Base-by-base conservation (phyloP, 2,888 invertebrate species). In the Drosophila sordidula region DNA sequence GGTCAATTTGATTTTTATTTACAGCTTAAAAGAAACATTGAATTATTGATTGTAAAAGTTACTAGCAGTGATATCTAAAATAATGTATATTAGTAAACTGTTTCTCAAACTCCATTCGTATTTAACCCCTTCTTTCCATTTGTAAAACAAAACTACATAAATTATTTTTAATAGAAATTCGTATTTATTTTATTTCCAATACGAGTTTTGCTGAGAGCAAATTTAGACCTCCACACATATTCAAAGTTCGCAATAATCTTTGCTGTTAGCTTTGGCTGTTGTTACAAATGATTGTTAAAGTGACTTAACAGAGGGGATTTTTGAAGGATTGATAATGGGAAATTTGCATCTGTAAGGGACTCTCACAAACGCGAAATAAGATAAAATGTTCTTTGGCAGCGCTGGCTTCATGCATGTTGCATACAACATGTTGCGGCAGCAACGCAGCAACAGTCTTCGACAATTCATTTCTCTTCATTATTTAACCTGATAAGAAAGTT, bases 261-360 rank as follows among this genome's bases (percentile, higher is more conserved):
- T 51, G 39, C 9, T 14, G n/a, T 18, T 5, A 52, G 16, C n/a
- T 2, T 6, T 3, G 16, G 5, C 14, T 12, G 49, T 34, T 49
- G 14, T 49, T 36, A 12, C 6, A n/a, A 25, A 25, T 4, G n/a
- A 11, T 36, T 38, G 14, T n/a, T 5, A 9, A 18, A 12, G 5
- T 4, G n/a, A 3, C 6, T 16, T 1, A 34, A 42, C 42, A 42
- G 41, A 6, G 25, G 12, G 8, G 4, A 18, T 18, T 6, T 34
- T 58, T 52, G 34, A 42, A 0, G 25, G 29, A 54, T 12, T 12
- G 4, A 44, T 16, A 63, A 0, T 8, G 64, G 63, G 63, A 63
- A 63, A 44, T 63, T 49, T 11, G 39, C 16, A 4, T 11, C 25
- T 12, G 12, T 42, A 8, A 4, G 9, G 29, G 29, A 29, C 9